These are phyloP conservation scores for Tetheella fluctuosa DNA, from an alignment of 2,888 invertebrate genomes.

Conservation along the genomic window DNA sequence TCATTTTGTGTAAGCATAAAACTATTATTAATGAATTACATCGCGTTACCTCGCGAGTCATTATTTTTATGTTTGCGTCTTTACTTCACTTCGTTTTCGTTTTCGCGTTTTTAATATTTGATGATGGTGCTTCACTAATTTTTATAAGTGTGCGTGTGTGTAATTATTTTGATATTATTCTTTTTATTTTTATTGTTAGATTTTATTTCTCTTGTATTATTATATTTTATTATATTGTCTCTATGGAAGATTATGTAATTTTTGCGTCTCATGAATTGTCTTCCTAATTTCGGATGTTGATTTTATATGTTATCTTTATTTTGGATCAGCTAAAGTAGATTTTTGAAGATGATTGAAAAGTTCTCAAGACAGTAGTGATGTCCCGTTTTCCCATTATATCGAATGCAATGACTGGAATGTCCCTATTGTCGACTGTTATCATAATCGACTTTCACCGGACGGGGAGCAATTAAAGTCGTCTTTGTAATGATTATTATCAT, in stretches of 20 bases:
- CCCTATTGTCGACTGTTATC: constrained; percentile 28
- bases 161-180: constrained; percentile 35
- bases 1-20: constrained; percentile 73
- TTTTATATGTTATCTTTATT: too few relatives aligned
- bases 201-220: background rate
- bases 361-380: constrained; percentile 8
- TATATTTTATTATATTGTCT: too few relatives aligned
- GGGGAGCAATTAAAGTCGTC: constrained; percentile 38
- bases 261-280: too few relatives aligned
- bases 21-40: constrained; percentile 80
- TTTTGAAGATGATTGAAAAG: background rate
- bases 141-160: constrained; percentile 15
- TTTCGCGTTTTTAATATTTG: constrained; percentile 34
- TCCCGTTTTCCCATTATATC: constrained; percentile 8
- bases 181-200: constrained; percentile 22
- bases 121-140: constrained; percentile 20
- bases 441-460: constrained; percentile 34
- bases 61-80: constrained; percentile 56
- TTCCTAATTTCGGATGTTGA: too few relatives aligned
- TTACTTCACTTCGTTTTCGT: constrained; percentile 35
- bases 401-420: constrained; percentile 27
- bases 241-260: too few relatives aligned
- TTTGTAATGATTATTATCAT: constrained; percentile 29
- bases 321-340: background rate
- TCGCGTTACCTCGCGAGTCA: constrained; percentile 51